phyloP scores from a whole-genome alignment of 2,888 invertebrate genomes.

The Drosophila flavopinicola region DNA sequence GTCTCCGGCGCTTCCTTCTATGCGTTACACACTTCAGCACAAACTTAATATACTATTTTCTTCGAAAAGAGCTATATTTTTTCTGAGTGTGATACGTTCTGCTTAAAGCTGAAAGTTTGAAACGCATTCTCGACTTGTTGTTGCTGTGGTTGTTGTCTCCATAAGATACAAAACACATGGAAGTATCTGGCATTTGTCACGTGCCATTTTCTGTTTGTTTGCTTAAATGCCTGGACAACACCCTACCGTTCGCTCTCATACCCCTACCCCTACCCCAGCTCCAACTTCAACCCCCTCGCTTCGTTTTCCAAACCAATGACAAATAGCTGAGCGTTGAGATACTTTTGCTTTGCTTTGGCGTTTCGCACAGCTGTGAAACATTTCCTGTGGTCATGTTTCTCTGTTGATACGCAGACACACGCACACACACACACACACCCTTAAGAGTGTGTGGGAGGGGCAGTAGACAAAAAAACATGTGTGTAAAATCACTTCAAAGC shows the following conservation, averaged over 20 bases:
- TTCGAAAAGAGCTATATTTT: no score
- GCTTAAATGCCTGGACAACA: constrained; percentile 38
- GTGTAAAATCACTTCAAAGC: constrained; percentile 76
- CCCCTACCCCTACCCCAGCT: not conserved
- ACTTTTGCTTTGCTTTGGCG: constrained; percentile 38
- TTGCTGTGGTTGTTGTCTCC: constrained; percentile 12
- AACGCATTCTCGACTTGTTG: constrained; percentile 4
- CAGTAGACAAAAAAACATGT: constrained; percentile 58
- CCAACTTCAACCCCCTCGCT: not conserved
- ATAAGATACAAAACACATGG: constrained; percentile 24
- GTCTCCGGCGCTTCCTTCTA: no score
- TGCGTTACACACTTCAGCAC: no score
- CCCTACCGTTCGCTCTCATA: not conserved
- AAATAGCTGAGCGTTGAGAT: constrained; percentile 56
- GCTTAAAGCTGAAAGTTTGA: constrained; percentile 8
- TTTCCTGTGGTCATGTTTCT: constrained; percentile 76
- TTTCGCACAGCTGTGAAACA: constrained; percentile 69
- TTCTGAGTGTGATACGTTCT: not conserved
- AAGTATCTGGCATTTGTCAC: constrained; percentile 55
- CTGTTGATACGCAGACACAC: constrained; percentile 30
- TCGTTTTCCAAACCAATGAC: constrained; percentile 47
- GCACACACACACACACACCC: not conserved
- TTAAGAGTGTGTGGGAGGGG: not conserved
- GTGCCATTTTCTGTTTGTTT: constrained; percentile 53
- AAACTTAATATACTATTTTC: no score